Evolutionary conservation across 1,140 invertebrate genomes (phyloP), one percentile per base, ranked within the genome.

Genomic region (Macrosteles quadrilineatus): DNA sequence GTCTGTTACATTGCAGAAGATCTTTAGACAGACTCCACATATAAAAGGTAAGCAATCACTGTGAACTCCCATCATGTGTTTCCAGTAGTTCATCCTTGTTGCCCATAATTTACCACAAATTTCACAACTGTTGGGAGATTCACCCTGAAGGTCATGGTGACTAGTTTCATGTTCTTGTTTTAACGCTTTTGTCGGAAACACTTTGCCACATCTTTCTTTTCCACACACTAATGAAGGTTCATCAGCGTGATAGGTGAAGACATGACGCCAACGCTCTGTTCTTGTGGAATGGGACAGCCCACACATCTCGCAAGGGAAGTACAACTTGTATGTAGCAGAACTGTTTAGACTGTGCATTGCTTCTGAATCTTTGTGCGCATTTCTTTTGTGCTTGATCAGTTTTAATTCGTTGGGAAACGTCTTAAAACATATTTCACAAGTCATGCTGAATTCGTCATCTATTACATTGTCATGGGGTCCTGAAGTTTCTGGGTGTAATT

Each of bases 1-100:
- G 67, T 83, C 79, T 9, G 78, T 27, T 2, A 85, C 81, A 27
- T 81, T 80, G 0, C 80, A 78, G 64, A 84, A 83, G 31, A 85
- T 82, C 74, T 85, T 85, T 1, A 85, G 73, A 70, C 84, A 85
- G 30, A 85, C 82, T 1, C 84, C 84, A 68, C 84, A 85, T 12
- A 84, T 82, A n/a, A 83, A 76, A 1, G 84, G 83, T 17, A 85
- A 82, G 4, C 78, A 83, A 27, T 85, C 82, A 2, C 83, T 77
- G 68, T 85, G 84, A 0, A 85, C 84, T 4, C 83, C 83, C 84
- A 85, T 85, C 25, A 85, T 82, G 23, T 85, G 84, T 70, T 85
- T 85, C 80, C 83, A 85, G 71, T 84, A 85, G 73, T 85, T 84
- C 1, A 84, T 83, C 32, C 83, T 79, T 55, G 81, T 83, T n/a